These are phyloP conservation scores for Syngnathus floridae DNA, from an alignment of 2,113 vertebrate genomes.

Conservation along the genomic window DNA sequence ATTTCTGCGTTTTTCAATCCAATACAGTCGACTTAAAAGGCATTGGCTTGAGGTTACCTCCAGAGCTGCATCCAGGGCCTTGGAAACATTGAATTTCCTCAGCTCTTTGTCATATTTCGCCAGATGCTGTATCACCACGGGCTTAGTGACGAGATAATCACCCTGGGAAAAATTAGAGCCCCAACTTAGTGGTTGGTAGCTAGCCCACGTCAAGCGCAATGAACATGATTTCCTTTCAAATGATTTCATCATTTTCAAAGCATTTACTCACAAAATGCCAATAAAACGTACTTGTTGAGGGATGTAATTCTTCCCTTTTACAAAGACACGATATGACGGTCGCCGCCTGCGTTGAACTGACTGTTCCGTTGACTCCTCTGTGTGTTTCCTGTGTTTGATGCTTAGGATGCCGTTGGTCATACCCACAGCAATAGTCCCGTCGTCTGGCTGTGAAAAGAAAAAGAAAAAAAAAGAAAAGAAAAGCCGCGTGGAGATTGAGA, in stretches of 20 bases:
- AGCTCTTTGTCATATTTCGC: slow-evolving; percentile 85
- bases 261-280: background rate
- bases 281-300: slow-evolving; percentile 76
- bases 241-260: background rate
- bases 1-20: background rate
- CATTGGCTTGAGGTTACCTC: slow-evolving; percentile 65
- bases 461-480: slow-evolving; percentile 20
- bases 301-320: slow-evolving; percentile 84
- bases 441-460: slow-evolving; percentile 75
- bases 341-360: slow-evolving; percentile 57
- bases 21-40: background rate
- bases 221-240: background rate
- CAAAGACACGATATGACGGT: slow-evolving; percentile 80
- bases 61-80: slow-evolving; percentile 86
- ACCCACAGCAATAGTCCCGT: slow-evolving; percentile 85
- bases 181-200: background rate
- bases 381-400: slow-evolving; percentile 82
- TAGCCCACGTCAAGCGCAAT: background rate
- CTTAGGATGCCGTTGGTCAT: slow-evolving; percentile 93
- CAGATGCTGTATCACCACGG: slow-evolving; percentile 75
- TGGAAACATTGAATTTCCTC: slow-evolving; percentile 85
- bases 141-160: slow-evolving; percentile 86
- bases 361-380: slow-evolving; percentile 69
- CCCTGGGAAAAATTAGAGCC: slow-evolving; percentile 66
- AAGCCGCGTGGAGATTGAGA: too few relatives aligned